Conservation (phyloP, 2,888 invertebrate genomes). For the Tetanocera ferruginea region DNA sequence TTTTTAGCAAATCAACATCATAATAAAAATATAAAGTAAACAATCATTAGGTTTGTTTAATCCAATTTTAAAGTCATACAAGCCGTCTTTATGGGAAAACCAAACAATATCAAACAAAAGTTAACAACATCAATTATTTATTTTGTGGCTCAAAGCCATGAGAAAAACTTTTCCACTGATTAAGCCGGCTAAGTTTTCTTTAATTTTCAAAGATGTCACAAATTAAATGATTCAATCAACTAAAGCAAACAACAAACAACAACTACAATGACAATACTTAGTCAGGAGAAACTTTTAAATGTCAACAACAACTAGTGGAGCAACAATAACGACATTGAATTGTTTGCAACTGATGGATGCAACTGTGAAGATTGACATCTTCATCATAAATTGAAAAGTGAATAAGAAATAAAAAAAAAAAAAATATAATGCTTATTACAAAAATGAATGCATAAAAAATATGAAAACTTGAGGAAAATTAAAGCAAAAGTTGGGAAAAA, state of each 20-base stretch:
- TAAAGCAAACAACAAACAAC: conserved; percentile 46
- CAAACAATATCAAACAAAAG: not conserved
- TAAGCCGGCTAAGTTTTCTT: not conserved
- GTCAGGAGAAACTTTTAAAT: conserved; percentile 23
- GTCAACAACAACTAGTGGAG: conserved; percentile 7
- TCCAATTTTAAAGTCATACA: not conserved
- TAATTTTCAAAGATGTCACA: conserved; percentile 30
- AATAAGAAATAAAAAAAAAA: conserved; percentile 59
- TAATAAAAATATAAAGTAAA: no score
- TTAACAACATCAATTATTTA: conserved; percentile 9
- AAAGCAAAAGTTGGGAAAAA: conserved; percentile 45
- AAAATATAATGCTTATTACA: conserved; percentile 19
- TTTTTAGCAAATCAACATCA: no score
- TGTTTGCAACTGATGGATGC: conserved; percentile 39
- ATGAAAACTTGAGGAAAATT: conserved; percentile 2
- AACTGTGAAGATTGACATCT: conserved; percentile 60
- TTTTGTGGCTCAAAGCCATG: not conserved
- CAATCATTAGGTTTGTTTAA: not conserved
- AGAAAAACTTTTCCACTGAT: conserved; percentile 27
- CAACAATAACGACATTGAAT: conserved; percentile 48
- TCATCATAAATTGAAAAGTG: conserved; percentile 59
- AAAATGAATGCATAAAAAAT: not conserved
- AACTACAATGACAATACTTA: conserved; percentile 38
- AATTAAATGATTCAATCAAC: conserved; percentile 39
- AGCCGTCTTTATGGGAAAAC: no score